Conservation (phyloP, 2,888 invertebrate genomes). For the Molanna angustata region DNA sequence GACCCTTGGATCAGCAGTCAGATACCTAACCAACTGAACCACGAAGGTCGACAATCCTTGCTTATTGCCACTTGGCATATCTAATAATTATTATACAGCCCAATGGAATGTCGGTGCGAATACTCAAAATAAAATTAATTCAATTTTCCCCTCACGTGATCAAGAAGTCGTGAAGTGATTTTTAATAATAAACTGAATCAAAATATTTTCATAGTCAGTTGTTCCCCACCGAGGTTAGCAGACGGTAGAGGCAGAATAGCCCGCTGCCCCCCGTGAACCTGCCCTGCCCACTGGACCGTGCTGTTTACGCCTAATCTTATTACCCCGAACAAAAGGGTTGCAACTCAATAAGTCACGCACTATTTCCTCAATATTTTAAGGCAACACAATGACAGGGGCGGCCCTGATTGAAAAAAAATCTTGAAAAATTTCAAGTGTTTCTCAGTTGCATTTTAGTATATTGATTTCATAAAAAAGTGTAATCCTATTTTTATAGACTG, state of each 20-base stretch:
- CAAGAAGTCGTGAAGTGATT: not conserved
- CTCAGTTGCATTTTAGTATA: no score
- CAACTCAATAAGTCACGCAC: conserved; percentile 35
- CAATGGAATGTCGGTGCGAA: not conserved
- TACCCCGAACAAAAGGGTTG: conserved; percentile 29
- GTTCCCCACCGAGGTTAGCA: no score
- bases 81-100: no score
- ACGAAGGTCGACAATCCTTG: no score
- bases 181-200: not conserved
- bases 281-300: conserved; percentile 20
- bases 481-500: no score
- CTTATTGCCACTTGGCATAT: no score
- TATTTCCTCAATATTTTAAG: conserved; percentile 11
- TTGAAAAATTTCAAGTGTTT: no score
- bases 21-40: no score
- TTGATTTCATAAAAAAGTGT: no score
- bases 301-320: conserved; percentile 31
- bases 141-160: conserved; percentile 8
- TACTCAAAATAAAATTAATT: not conserved
- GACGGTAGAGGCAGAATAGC: no score
- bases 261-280: no score
- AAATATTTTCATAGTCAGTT: conserved; percentile 6
- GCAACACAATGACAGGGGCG: not conserved
- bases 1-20: no score
- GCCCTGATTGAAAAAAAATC: conserved; percentile 15